These are phyloP conservation scores for Rhizomys pruinosus DNA, from an alignment of 2,113 vertebrate genomes.

Conservation along the genomic window DNA sequence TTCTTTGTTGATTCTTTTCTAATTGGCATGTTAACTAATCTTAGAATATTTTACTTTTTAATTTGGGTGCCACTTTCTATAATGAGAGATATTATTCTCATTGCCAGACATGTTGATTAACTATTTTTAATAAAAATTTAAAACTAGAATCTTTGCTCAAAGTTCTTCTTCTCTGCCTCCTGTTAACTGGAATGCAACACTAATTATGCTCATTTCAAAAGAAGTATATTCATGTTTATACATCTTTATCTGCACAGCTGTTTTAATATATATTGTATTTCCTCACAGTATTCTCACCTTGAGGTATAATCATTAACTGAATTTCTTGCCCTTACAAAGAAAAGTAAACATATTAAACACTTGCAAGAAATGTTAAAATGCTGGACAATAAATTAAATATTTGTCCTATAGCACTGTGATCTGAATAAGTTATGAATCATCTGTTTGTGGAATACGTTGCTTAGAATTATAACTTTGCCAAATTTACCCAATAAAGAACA, in stretches of 20 bases:
- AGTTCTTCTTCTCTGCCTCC: constrained; percentile 16
- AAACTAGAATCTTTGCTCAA: background rate
- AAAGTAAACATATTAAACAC: constrained; percentile 71
- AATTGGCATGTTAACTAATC: constrained; percentile 17
- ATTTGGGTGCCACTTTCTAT: constrained; percentile 29
- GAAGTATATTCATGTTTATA: constrained; percentile 27
- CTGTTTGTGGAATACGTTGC: constrained; percentile 65
- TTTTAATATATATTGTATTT: constrained; percentile 59
- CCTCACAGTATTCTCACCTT: constrained; percentile 57
- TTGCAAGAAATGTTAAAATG: constrained; percentile 46
- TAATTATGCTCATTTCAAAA: constrained; percentile 37
- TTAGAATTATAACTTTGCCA: constrained; percentile 67
- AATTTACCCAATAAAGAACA: constrained; percentile 64
- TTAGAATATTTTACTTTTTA: background rate
- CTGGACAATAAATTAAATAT: constrained; percentile 27
- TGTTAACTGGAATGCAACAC: background rate
- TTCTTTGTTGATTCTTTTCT: constrained; percentile 23
- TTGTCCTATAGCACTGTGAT: constrained; percentile 58
- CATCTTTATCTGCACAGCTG: constrained; percentile 42
- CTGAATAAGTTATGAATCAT: constrained; percentile 68
- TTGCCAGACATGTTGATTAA: constrained; percentile 28
- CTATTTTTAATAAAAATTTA: constrained; percentile 52
- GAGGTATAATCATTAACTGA: constrained; percentile 63
- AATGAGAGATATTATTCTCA: constrained; percentile 43
- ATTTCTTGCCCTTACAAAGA: constrained; percentile 67